These are phyloP conservation scores for Pygmarrhopalites habei DNA, from an alignment of 1,140 invertebrate species.

Conservation along the genomic window DNA sequence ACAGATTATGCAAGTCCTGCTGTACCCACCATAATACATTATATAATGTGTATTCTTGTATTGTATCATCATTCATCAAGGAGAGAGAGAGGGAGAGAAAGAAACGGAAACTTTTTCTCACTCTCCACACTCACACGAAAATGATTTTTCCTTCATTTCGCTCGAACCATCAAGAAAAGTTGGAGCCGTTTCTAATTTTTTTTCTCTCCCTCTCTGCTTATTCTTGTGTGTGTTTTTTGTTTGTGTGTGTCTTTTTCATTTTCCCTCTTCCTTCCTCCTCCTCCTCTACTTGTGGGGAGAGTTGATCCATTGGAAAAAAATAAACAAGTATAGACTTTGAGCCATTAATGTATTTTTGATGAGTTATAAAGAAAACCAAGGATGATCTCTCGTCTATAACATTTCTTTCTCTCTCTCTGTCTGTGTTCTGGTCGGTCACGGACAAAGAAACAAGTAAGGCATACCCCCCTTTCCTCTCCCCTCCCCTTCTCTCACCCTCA, in stretches of 20 bases:
- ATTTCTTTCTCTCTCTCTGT: constrained; percentile 8
- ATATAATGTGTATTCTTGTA: constrained; percentile 14
- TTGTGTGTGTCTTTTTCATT: constrained; percentile 6
- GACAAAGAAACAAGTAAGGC: constrained; percentile 23
- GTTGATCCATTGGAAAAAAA: constrained; percentile 19
- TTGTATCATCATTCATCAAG: constrained; percentile 33
- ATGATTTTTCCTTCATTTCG: constrained; percentile 17
- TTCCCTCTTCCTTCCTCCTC: background rate
- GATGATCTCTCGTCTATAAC: constrained; percentile 29
- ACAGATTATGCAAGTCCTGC: constrained; percentile 19
- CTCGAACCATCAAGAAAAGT: constrained; percentile 3
- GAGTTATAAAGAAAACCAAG: constrained; percentile 39
- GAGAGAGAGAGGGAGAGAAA: no score
- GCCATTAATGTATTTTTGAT: constrained; percentile 41
- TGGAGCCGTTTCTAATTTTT: background rate
- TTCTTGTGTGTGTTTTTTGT: background rate
- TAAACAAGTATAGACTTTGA: constrained; percentile 25
- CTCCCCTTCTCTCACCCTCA: no score
- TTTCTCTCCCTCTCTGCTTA: background rate
- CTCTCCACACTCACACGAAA: constrained; percentile 1
- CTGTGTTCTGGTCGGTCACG: constrained; percentile 20
- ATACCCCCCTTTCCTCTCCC: no score
- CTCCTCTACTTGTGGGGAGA: background rate
- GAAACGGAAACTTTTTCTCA: constrained; percentile 34
- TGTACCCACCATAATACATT: no score